Percentiles rank a stretch among this genome's conserved stretches.
Conservation (phyloP, 2,888 invertebrate species). For the Leptura quadrifasciata region DNA sequence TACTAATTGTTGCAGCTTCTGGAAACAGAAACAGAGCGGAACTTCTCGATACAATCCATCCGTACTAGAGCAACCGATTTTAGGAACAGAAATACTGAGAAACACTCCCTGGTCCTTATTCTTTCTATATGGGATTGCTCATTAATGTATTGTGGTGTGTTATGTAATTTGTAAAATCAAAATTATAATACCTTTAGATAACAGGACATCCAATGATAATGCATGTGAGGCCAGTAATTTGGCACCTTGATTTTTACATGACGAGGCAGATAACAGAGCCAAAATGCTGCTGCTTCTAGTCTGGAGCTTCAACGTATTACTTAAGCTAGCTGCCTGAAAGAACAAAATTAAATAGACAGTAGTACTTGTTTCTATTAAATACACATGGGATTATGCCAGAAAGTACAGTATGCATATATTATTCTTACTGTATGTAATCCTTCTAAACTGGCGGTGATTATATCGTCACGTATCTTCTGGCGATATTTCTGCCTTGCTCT, state of each 20-base stretch:
- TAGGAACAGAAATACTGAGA: too few species aligned
- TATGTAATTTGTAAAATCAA: too few species aligned
- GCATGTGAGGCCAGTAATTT: constrained; percentile 92
- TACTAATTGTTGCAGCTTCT: too few species aligned
- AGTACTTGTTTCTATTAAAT: neutral
- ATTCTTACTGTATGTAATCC: constrained; percentile 87
- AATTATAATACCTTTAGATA: constrained; percentile 74
- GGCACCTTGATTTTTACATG: constrained; percentile 87
- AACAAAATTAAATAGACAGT: constrained; percentile 2
- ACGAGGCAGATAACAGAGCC: constrained; percentile 89
- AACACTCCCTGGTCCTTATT: too few species aligned
- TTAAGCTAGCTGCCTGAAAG: constrained; percentile 87
- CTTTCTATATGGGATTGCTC: too few species aligned
- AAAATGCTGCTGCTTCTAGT: constrained; percentile 93
- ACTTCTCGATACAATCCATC: too few species aligned
- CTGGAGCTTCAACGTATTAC: constrained; percentile 91
- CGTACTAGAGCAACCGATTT: too few species aligned
- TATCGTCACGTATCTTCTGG: constrained; percentile 82
- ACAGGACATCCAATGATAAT: constrained; percentile 92
- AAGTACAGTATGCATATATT: neutral
- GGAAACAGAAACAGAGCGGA: too few species aligned
- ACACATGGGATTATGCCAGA: neutral
- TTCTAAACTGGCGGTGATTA: constrained; percentile 90
- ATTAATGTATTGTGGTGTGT: too few species aligned
- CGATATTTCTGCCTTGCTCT: constrained; percentile 75